Percentiles rank a stretch among this genome's conserved stretches.
phyloP scores from a whole-genome alignment of 2,888 invertebrate species.

The Amphipyra tragopoginis region DNA sequence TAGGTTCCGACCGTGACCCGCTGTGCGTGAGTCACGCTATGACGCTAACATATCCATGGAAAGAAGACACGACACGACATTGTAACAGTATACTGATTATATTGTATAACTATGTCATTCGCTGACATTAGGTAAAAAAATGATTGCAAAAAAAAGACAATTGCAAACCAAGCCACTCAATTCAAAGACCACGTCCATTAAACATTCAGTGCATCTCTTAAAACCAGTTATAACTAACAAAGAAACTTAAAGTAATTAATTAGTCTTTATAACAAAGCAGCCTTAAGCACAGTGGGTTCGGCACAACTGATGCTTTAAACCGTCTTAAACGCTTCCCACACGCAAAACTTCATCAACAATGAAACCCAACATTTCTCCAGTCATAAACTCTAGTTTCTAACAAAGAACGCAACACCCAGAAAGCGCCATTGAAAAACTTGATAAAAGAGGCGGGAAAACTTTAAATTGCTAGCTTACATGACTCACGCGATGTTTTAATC shows the following conservation, averaged over 20 bases:
- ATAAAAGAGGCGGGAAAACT: constrained; percentile 22
- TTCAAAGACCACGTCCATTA: too few relatives aligned
- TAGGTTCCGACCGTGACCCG: constrained; percentile 28
- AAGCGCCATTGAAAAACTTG: constrained; percentile 32
- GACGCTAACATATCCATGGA: constrained; percentile 21
- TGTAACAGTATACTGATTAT: constrained; percentile 18
- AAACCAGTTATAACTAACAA: background rate
- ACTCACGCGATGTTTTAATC: constrained; percentile 55
- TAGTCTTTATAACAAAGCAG: constrained; percentile 8
- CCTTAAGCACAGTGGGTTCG: background rate
- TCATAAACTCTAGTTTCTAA: constrained; percentile 32
- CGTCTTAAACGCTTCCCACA: constrained; percentile 16
- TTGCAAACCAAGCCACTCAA: too few relatives aligned
- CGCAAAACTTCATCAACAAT: constrained; percentile 27
- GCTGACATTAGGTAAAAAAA: too few relatives aligned
- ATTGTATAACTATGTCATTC: too few relatives aligned
- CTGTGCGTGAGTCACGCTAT: constrained; percentile 35
- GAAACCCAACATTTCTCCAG: constrained; percentile 3
- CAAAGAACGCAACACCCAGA: constrained; percentile 14
- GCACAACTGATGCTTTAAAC: background rate
- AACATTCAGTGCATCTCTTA: too few relatives aligned
- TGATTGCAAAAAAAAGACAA: too few relatives aligned
- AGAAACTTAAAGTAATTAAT: constrained; percentile 7
- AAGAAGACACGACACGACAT: constrained; percentile 20
- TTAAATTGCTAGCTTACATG: constrained; percentile 45